Evolutionary conservation across 2,888 invertebrate genomes (phyloP).

Genomic region (Drosophila atripex): DNA sequence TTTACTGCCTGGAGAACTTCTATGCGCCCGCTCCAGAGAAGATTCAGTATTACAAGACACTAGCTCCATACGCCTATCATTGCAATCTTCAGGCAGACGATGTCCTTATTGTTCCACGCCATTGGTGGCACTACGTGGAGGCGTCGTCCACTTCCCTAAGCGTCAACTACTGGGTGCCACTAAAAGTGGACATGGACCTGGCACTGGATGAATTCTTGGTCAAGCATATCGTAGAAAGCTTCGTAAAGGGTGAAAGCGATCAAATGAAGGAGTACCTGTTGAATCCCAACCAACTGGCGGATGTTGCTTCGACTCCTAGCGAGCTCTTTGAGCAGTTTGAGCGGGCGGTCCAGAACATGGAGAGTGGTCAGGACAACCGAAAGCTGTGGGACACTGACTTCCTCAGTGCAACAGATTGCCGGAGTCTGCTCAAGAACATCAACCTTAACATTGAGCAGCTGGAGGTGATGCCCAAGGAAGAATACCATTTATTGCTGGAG

Average conservation of each 20-base stretch:
- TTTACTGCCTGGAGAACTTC: slow-evolving; percentile 94
- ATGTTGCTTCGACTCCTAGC: slow-evolving; percentile 45
- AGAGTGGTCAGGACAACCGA: slow-evolving; percentile 26
- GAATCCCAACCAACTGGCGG: slow-evolving; percentile 88
- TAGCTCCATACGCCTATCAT: slow-evolving; percentile 81
- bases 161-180: slow-evolving; percentile 89
- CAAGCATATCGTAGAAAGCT: slow-evolving; percentile 87
- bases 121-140: slow-evolving; percentile 99
- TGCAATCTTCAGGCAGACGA: slow-evolving; percentile 92
- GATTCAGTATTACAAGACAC: slow-evolving; percentile 41
- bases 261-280: slow-evolving; percentile 85
- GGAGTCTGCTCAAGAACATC: slow-evolving; percentile 8
- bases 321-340: slow-evolving; percentile 56
- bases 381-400: slow-evolving; percentile 54
- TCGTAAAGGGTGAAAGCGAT: slow-evolving; percentile 85
- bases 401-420: slow-evolving; percentile 35
- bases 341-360: slow-evolving; percentile 36
- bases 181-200: slow-evolving; percentile 83
- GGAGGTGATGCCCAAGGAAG: slow-evolving; percentile 50
- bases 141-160: slow-evolving; percentile 89
- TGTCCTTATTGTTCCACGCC: slow-evolving; percentile 93
- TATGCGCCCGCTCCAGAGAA: slow-evolving; percentile 85
- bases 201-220: slow-evolving; percentile 87
- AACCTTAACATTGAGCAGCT: slow-evolving; percentile 31
- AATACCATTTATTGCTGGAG: slow-evolving; percentile 48